phyloP scores from a whole-genome alignment of 2,113 vertebrate genomes.

The Meleagris gallopavo region DNA sequence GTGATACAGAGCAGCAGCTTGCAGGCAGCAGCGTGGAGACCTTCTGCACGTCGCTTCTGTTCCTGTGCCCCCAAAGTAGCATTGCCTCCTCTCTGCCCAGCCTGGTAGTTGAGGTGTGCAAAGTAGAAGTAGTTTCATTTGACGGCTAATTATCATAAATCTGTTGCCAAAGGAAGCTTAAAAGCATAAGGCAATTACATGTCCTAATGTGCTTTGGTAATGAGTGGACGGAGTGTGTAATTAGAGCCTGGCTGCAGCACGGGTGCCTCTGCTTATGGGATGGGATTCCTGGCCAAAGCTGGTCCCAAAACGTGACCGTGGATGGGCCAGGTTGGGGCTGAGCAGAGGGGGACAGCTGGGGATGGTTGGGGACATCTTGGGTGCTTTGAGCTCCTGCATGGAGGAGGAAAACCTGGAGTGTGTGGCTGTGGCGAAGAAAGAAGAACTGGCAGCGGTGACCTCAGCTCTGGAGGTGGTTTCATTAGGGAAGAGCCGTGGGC shows the following conservation, averaged over 20 bases:
- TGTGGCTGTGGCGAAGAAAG: not conserved
- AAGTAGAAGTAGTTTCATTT: not conserved
- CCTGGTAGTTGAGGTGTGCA: not conserved
- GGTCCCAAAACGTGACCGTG: not conserved
- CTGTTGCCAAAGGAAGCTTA: constrained; percentile 30
- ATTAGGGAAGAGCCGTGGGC: not conserved
- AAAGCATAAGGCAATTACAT: not conserved
- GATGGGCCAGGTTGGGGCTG: fast-evolving
- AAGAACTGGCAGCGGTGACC: fast-evolving
- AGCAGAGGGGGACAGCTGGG: not conserved
- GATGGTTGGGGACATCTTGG: no score
- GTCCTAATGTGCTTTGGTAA: not conserved
- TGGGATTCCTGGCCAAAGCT: not conserved
- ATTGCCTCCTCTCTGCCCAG: not conserved
- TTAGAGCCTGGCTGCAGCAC: not conserved
- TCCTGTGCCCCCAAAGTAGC: fast-evolving
- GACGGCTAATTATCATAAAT: constrained; percentile 32
- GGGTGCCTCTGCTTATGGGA: not conserved
- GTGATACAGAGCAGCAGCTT: fast-evolving
- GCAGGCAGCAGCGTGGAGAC: not conserved
- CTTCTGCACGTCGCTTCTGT: not conserved
- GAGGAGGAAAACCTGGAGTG: fast-evolving
- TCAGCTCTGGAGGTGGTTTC: not conserved
- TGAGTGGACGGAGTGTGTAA: not conserved
- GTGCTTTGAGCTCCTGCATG: not conserved